Conservation (phyloP, 2,888 invertebrate species). For the Drosophila setosimentum region DNA sequence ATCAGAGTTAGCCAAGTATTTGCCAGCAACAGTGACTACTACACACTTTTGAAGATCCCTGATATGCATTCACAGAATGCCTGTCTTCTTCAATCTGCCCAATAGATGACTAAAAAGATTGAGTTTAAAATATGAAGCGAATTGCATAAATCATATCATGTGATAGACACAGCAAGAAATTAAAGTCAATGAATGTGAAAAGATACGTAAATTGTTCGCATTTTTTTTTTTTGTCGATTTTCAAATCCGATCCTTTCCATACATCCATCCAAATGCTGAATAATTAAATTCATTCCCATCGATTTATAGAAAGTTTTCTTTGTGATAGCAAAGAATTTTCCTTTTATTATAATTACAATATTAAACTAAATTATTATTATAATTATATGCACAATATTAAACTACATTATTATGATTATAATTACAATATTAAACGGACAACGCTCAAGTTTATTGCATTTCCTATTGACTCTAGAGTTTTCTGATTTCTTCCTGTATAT, state of each 20-base stretch:
- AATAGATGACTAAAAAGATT: background rate
- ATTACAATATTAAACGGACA: background rate
- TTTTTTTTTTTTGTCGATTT: background rate
- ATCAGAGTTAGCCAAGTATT: conserved; percentile 20
- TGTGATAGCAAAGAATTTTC: background rate
- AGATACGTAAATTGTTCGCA: background rate
- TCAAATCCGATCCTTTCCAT: background rate
- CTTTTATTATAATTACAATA: background rate
- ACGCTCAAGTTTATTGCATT: background rate
- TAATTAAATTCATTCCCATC: background rate
- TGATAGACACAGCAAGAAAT: background rate
- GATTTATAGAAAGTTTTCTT: background rate
- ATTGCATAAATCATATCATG: background rate
- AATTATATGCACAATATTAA: background rate
- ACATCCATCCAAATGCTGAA: no score
- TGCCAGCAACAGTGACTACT: conserved; percentile 19
- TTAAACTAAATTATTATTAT: background rate
- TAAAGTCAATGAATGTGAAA: background rate
- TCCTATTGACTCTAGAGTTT: background rate
- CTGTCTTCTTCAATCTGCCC: background rate
- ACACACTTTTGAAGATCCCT: conserved; percentile 16
- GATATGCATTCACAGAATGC: background rate
- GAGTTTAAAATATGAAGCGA: background rate
- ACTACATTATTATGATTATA: background rate
- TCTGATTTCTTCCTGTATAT: background rate